Conservation (phyloP, 2,113 vertebrate species). For the Chaetorhynchus papuensis region DNA sequence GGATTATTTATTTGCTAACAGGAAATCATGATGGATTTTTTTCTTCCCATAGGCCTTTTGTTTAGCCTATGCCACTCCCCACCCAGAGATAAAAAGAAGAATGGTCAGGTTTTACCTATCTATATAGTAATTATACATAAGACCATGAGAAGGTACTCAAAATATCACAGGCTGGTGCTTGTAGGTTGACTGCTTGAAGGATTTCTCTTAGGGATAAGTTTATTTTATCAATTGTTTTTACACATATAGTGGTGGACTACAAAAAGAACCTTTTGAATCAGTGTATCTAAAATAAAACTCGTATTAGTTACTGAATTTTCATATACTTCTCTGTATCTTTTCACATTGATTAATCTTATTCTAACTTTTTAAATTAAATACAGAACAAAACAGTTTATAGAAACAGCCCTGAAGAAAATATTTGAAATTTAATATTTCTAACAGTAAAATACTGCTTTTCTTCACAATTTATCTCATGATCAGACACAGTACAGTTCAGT, state of each 20-base stretch:
- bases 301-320: not conserved
- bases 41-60: not conserved
- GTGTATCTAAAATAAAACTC: not conserved
- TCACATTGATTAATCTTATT: not conserved
- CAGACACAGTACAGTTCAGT: not conserved
- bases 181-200: not conserved
- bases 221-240: not conserved
- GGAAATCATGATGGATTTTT: not conserved
- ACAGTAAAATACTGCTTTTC: not conserved
- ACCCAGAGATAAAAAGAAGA: not conserved
- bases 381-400: not conserved
- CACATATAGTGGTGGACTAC: accelerated
- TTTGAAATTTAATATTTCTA: not conserved
- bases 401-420: not conserved
- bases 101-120: not conserved
- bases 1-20: not conserved
- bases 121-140: not conserved
- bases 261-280: not conserved
- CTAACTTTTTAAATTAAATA: not conserved
- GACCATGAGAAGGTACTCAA: not conserved
- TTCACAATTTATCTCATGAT: not conserved
- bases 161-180: not conserved
- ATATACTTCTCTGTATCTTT: not conserved
- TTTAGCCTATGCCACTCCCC: not conserved
- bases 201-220: not conserved